Base-by-base conservation (phyloP, 2,113 vertebrate genomes). In the Pimephales promelas region DNA sequence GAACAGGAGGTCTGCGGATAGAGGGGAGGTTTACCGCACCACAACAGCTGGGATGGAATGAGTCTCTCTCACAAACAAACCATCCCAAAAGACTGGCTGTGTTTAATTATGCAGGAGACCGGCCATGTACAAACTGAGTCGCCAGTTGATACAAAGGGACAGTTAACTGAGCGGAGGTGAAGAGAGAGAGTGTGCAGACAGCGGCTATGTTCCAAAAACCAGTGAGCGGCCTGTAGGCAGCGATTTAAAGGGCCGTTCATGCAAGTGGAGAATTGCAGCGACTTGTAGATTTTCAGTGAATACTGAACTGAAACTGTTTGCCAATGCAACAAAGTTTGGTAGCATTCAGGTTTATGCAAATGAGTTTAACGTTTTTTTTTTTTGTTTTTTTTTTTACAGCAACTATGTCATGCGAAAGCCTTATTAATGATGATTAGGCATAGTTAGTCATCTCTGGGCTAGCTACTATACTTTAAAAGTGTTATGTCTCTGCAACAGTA, bases 61-160 rank as follows among this genome's bases (percentile, higher is more conserved):
- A 56, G 28, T 1, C 52, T 36, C 20, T 18, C 34, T 43, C 10
- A 31, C 52, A 83, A 61, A 62, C 28, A 43, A 10, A 52, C 52
- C 47, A 5, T 82, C 82, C 36, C 71, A 31, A 16, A 40, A 47
- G 78, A 43, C 71, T 10, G 34, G 13, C 78, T 79, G n/a, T 84
- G 66, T 78, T 87, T 56, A 82, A 77, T 84, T 78, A 70, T 72
- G 72, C 83, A 81, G 71, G 71, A 84, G 54, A 59, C 72, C 26
- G 31, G 43, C 68, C 59, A 45, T 87, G 79, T 71, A 81, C 71
- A 84, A 72, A 82, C 75, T 45, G 56, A 79, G 64, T 56, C 77
- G 40, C 54, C 78, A 84, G 59, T 82, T 40, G 18, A 40, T 54
- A 70, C 31, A 47, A 45, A 84, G 82, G 82, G 71, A 70, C 31